phyloP scores from a whole-genome alignment of 1,140 invertebrate genomes.

The Euura lappo region DNA sequence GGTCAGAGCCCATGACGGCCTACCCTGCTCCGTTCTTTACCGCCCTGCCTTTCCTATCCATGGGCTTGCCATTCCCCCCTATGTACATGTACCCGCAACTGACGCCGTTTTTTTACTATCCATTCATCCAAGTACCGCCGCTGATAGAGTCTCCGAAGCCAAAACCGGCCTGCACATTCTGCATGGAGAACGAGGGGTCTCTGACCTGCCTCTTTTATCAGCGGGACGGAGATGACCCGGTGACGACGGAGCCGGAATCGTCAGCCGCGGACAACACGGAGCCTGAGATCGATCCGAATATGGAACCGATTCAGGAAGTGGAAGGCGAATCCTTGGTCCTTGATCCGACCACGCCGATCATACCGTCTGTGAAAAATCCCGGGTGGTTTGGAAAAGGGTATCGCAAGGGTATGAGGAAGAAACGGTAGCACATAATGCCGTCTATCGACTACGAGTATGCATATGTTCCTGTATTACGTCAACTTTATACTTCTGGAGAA shows the following conservation, averaged over 20 bases:
- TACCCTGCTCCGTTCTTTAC: constrained; percentile 55
- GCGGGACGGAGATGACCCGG: constrained; percentile 37
- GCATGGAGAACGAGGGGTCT: constrained; percentile 56
- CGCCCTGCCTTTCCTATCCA: constrained; percentile 55
- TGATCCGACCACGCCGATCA: constrained; percentile 40
- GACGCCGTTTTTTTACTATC: constrained; percentile 52
- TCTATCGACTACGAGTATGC: neutral
- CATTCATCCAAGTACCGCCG: constrained; percentile 48
- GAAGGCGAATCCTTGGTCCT: constrained; percentile 25
- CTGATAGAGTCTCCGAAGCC: constrained; percentile 41
- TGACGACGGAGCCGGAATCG: constrained; percentile 21
- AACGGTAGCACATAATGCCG: constrained; percentile 57
- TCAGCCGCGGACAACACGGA: constrained; percentile 22
- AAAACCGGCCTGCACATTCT: constrained; percentile 54
- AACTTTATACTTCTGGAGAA: constrained; percentile 7
- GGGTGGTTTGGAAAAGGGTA: constrained; percentile 72
- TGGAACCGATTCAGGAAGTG: constrained; percentile 38
- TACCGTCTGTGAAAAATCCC: constrained; percentile 59
- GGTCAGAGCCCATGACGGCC: constrained; percentile 41
- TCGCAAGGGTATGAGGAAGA: constrained; percentile 61
- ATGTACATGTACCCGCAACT: constrained; percentile 56
- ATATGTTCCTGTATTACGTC: neutral
- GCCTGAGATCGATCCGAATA: constrained; percentile 28
- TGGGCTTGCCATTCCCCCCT: constrained; percentile 58
- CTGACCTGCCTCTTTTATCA: constrained; percentile 56